Conservation (phyloP, 1,140 invertebrate species). For the Daktulosphaira vitifoliae region DNA sequence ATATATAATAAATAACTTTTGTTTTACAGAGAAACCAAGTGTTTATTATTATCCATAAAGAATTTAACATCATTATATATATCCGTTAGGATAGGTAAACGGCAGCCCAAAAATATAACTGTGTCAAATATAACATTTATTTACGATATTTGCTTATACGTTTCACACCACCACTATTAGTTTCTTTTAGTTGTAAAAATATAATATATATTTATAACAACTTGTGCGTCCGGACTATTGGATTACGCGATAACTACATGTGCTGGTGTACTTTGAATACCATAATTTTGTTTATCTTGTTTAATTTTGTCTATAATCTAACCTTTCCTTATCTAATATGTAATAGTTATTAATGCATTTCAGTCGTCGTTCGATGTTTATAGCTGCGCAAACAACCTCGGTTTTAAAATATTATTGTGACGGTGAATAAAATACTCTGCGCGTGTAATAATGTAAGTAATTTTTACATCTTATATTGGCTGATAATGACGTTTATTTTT, state of each 20-base stretch:
- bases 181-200: too few relatives aligned
- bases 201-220: too few relatives aligned
- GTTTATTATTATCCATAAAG: too few relatives aligned
- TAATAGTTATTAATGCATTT: neutral
- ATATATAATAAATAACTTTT: too few relatives aligned
- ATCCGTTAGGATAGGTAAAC: too few relatives aligned
- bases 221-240: too few relatives aligned
- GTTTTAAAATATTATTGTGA: neutral
- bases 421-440: neutral
- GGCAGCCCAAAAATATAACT: too few relatives aligned
- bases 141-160: too few relatives aligned
- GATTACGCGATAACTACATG: neutral
- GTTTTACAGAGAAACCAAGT: too few relatives aligned
- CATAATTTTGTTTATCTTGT: neutral
- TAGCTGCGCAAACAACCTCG: neutral
- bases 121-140: too few relatives aligned
- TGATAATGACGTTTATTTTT: slow-evolving; percentile 5
- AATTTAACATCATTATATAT: too few relatives aligned
- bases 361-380: neutral
- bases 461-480: slow-evolving; percentile 4
- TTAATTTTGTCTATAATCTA: neutral
- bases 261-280: neutral
- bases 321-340: neutral
- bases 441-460: slow-evolving; percentile 1
- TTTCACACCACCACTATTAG: too few relatives aligned